These are phyloP conservation scores for Tetramorium simillimum DNA, from an alignment of 1,140 invertebrate species.

Conservation along the genomic window DNA sequence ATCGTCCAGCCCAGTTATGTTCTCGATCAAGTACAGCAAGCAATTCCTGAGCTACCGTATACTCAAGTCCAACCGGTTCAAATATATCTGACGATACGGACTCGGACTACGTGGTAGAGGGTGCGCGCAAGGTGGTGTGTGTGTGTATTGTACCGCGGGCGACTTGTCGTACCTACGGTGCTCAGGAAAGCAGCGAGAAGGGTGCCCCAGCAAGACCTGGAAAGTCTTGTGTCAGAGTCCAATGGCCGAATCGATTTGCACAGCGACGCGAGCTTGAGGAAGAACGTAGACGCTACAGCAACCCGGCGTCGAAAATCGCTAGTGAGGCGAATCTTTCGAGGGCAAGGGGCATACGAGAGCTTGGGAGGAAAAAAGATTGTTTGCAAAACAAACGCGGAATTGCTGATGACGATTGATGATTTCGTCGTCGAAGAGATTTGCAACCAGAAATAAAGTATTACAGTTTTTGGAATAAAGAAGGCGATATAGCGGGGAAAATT, in stretches of 20 bases:
- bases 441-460: background rate
- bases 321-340: slow-evolving; percentile 60
- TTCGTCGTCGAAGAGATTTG: background rate
- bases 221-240: slow-evolving; percentile 80
- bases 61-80: slow-evolving; percentile 85
- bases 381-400: slow-evolving; percentile 9
- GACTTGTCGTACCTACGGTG: slow-evolving; percentile 65
- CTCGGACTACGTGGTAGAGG: slow-evolving; percentile 81
- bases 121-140: slow-evolving; percentile 69
- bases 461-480: background rate
- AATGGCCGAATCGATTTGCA: slow-evolving; percentile 35
- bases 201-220: slow-evolving; percentile 78
- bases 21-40: slow-evolving; percentile 85
- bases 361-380: background rate
- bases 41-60: slow-evolving; percentile 85
- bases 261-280: background rate
- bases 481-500: background rate
- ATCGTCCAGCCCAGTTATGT: slow-evolving; percentile 81
- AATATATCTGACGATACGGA: slow-evolving; percentile 85
- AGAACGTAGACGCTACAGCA: background rate
- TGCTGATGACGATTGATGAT: background rate
- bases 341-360: background rate
- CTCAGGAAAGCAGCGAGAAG: slow-evolving; percentile 58
- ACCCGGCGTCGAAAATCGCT: slow-evolving; percentile 49
- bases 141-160: slow-evolving; percentile 56